phyloP scores from a whole-genome alignment of 2,113 vertebrate genomes.

The Oryzias celebensis region DNA sequence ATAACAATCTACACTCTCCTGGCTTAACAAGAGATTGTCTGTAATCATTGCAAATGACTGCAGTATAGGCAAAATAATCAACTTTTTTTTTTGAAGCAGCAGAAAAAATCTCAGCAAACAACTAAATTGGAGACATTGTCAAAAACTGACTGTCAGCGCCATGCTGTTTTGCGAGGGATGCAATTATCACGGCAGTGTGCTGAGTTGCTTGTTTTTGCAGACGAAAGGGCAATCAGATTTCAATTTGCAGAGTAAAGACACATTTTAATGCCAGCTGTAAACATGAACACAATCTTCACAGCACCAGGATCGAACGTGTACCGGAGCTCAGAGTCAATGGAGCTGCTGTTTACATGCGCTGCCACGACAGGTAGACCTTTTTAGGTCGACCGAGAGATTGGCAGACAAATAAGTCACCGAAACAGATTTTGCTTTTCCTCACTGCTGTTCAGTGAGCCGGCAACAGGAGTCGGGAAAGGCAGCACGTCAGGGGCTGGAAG shows the following conservation, averaged over 20 bases:
- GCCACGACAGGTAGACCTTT: conserved; percentile 25
- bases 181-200: conserved; percentile 16
- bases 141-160: background rate
- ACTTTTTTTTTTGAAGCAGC: background rate
- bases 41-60: too few relatives aligned
- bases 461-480: conserved; percentile 6
- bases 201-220: background rate
- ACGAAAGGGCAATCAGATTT: conserved; percentile 46
- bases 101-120: background rate
- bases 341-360: conserved; percentile 11
- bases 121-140: background rate
- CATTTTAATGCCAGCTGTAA: conserved; percentile 19
- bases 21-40: too few relatives aligned
- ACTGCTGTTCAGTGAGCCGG: conserved; percentile 1
- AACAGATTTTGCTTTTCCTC: conserved; percentile 24
- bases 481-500: conserved; percentile 13
- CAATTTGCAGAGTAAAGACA: conserved; percentile 12
- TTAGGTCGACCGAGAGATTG: conserved; percentile 5
- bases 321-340: background rate
- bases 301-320: background rate
- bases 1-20: too few relatives aligned
- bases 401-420: conserved; percentile 11
- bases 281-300: background rate
- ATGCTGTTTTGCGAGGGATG: background rate
- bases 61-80: too few relatives aligned